Evolutionary conservation across 2,888 invertebrate genomes (phyloP).

Genomic region (Leptinotarsa peninsularis): DNA sequence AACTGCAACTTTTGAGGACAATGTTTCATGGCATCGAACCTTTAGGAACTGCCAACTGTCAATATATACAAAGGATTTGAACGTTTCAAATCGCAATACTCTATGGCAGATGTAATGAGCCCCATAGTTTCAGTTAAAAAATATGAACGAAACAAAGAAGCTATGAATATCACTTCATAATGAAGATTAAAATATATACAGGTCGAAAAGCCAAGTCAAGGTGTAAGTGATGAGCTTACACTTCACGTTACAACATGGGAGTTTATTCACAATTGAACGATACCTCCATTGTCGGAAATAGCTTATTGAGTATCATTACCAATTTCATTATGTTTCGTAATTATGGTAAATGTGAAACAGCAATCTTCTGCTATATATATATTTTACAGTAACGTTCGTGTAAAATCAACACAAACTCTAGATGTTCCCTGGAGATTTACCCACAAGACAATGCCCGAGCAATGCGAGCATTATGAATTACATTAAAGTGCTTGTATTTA

Average conservation of each 20-base stretch:
- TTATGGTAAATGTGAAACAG: slow-evolving; percentile 24
- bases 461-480: slow-evolving; percentile 15
- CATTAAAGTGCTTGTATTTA: slow-evolving; percentile 4
- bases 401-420: slow-evolving; percentile 17
- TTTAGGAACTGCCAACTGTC: no score
- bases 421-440: slow-evolving; percentile 27
- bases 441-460: slow-evolving; percentile 20
- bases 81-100: no score
- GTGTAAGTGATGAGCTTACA: background rate
- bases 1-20: background rate
- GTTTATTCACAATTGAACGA: slow-evolving; percentile 20
- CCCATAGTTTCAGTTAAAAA: no score
- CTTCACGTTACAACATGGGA: background rate
- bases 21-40: no score
- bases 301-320: slow-evolving; percentile 25
- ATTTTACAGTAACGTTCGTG: slow-evolving; percentile 24
- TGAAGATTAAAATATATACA: background rate
- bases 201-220: background rate
- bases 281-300: slow-evolving; percentile 25
- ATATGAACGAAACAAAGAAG: no score
- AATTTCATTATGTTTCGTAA: slow-evolving; percentile 28
- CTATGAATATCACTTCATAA: no score
- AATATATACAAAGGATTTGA: no score
- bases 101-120: no score
- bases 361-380: slow-evolving; percentile 27